These are phyloP conservation scores for Echinometra lucunter DNA, from an alignment of 53 echinoderm and acorn worm species.

Conservation along the genomic window DNA sequence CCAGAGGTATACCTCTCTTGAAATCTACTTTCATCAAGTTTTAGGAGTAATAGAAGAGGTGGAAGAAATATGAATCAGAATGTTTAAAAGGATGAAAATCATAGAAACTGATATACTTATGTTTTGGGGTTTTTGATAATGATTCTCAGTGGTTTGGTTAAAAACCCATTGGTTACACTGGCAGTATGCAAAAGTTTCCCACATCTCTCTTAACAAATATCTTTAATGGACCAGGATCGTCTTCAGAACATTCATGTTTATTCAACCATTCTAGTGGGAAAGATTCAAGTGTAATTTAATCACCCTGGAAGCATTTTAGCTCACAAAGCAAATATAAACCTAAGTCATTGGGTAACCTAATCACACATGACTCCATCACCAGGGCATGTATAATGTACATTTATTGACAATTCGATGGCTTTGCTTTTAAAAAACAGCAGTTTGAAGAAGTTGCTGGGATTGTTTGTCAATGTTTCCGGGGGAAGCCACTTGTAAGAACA, in stretches of 20 bases:
- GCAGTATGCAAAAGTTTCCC: neutral
- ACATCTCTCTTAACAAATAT: neutral
- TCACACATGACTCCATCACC: neutral
- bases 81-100: neutral
- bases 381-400: conserved; percentile 8
- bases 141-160: neutral
- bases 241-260: conserved; percentile 17
- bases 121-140: neutral
- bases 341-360: conserved; percentile 25
- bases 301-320: neutral
- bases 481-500: conserved; percentile 39
- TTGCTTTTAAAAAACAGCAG: conserved; percentile 15
- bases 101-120: neutral
- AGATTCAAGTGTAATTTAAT: conserved; percentile 33
- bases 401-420: neutral
- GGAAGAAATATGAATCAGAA: neutral
- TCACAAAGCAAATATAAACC: conserved; percentile 5
- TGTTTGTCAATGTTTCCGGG: conserved; percentile 22
- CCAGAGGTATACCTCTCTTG: neutral
- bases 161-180: neutral
- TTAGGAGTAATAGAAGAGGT: neutral
- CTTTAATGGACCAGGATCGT: neutral
- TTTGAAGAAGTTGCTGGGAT: conserved; percentile 6
- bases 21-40: neutral
- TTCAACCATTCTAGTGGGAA: conserved; percentile 28